Base-by-base conservation (phyloP, 2,888 invertebrate genomes). In the Scelioninae gen. 1 region DNA sequence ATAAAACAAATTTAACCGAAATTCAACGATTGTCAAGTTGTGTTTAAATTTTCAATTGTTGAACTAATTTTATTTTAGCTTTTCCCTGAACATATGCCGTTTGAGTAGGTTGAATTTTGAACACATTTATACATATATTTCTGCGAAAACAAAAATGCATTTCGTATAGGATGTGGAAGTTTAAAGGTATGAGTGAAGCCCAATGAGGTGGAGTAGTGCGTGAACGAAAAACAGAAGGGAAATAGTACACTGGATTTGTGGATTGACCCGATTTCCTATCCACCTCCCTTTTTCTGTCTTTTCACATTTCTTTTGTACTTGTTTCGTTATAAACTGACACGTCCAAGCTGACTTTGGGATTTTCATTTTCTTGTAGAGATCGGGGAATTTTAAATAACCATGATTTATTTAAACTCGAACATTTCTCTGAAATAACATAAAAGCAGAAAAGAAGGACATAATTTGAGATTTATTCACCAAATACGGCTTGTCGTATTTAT, bases 241-340 rank as follows among this genome's bases (percentile, higher is more conserved):
- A 62, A 40, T 43, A 55, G 47, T 55, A 47, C 32, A 23, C 55
- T 49, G 78, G 78, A 78, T 78, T 78, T 78, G 78, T 65, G 71
- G 78, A 78, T 71, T 78, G 78, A 78, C 78, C 78, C 78, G 71
- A 53, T 78, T 78, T 78, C 60, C 49, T 56, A 56, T 65, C 49
- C 49, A 63, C 78, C 68, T 71, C 69, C 65, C 63, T 69, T 78
- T 71, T 58, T 68, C 76, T 76, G 60, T 66, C 65, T 66, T 75
- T 65, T 47, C 49, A 40, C 45, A 15, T 49, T 55, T 45, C 40
- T 63, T 71, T 78, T 63, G 63, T 56, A 16, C 58, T 56, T 55
- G 62, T 69, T 55, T 69, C 53, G 63, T 68, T 63, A 78, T 49
- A 47, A 62, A 69, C 69, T 47, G 71, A 71, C 78, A 78, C 69